Evolutionary conservation across 2,113 vertebrate species (phyloP), one percentile per base, ranked within the genome.

Genomic region (Urocitellus parryii): DNA sequence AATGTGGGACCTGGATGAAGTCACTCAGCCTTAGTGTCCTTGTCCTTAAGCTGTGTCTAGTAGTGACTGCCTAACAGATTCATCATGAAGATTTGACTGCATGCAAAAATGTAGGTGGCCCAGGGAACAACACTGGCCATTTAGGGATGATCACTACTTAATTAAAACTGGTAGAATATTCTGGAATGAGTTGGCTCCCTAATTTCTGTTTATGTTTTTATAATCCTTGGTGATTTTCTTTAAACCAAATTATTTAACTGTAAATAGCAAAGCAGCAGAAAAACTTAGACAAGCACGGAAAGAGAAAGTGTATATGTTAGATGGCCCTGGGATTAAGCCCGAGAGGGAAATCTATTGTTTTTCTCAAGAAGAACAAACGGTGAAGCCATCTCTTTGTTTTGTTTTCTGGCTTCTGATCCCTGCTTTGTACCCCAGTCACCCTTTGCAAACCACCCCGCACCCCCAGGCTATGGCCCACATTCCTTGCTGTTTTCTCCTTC

Each of bases 161-260:
- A 25, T 9, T 67, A 24, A 72, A 92, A 70, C 72, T 20, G 51
- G 8, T 17, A 51, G 51, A 63, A 20, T 37, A 22, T 84, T 91
- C 82, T 81, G n/a, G 86, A 85, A 72, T 45, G 37, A 56, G 39
- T 70, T 39, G 42, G 80, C 61, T 72, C 18, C 17, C 67, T 73
- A 34, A 74, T 88, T 85, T 80, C n/a, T 91, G 2, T 77, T 87
- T 70, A 17, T 76, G 18, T 56, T 83, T 84, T 88, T 76, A 67
- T 73, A 73, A 72, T 82, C 56, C 56, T 63, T 58, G 6, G 48
- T 93, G 72, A 20, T 74, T 67, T 88, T 63, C 80, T 83, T 94
- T 58, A 93, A 73, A 72, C 37, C 34, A 68, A 3, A 58, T 83
- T 84, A 22, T 84, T 12, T 81, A 74, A 48, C 48, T 91, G 29